A percentile compares a stretch with the other conserved stretches of the same genome.
phyloP scores from a whole-genome alignment of 2,797 vertebrate species.

The Tachyglossus aculeatus region DNA sequence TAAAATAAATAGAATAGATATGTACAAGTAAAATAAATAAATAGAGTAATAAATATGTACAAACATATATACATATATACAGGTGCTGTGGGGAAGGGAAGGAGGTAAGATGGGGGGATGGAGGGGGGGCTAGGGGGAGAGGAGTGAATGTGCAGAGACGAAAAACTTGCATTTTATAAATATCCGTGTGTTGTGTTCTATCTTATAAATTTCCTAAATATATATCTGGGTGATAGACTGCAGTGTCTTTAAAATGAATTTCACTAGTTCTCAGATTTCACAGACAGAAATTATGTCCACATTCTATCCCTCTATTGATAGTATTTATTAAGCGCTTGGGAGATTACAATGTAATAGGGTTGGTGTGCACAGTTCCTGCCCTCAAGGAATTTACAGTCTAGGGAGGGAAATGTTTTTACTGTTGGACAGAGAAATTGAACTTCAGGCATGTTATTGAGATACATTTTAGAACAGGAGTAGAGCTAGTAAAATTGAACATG shows the following conservation, averaged over 20 bases:
- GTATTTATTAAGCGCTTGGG: too few species aligned
- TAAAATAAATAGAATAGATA: too few species aligned
- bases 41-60: too few species aligned
- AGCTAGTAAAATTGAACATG: background rate
- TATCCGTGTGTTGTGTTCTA: background rate
- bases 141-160: background rate
- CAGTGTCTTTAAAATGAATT: background rate
- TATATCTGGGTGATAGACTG: background rate
- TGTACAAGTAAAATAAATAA: too few species aligned
- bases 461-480: conserved; percentile 14
- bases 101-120: too few species aligned
- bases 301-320: conserved; percentile 10
- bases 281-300: background rate
- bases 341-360: too few species aligned
- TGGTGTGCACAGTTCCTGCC: too few species aligned
- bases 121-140: too few species aligned
- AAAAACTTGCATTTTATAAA: conserved; percentile 4
- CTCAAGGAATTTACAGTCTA: too few species aligned
- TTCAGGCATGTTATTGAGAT: background rate
- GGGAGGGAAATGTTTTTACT: conserved; percentile 5
- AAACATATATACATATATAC: too few species aligned
- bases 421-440: conserved; percentile 4
- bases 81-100: too few species aligned
- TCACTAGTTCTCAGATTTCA: background rate
- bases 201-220: background rate